A percentile compares a stretch with the other conserved stretches of the same genome.
Evolutionary conservation across 2,888 invertebrate species (phyloP).

Genomic region (Zhuqinia jingwanae): DNA sequence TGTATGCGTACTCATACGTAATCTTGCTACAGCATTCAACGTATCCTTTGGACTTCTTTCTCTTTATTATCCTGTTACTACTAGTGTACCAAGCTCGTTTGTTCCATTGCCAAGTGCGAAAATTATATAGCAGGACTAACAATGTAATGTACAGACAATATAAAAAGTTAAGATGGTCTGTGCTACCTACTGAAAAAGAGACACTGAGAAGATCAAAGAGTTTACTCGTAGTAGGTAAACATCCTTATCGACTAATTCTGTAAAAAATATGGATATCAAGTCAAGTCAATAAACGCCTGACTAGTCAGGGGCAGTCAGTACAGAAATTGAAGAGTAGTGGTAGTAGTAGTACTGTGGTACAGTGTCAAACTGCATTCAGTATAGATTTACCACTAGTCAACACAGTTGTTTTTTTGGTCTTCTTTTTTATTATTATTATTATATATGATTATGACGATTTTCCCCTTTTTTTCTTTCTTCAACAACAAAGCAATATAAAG

Average conservation of each 20-base stretch:
- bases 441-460: conserved; percentile 15
- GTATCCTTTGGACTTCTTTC: neutral
- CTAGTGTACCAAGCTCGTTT: too few species aligned
- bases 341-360: too few species aligned
- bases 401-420: conserved; percentile 19
- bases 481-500: neutral
- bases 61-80: neutral
- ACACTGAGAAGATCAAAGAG: neutral
- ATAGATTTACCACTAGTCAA: too few species aligned
- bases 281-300: too few species aligned
- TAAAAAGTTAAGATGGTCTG: too few species aligned
- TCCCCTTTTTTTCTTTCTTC: neutral
- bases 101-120: too few species aligned
- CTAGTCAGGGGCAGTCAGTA: too few species aligned
- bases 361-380: too few species aligned
- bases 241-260: neutral
- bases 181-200: neutral
- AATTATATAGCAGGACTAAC: too few species aligned
- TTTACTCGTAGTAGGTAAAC: neutral
- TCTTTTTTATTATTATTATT: conserved; percentile 26
- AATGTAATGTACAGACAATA: neutral
- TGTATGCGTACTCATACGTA: conserved; percentile 6
- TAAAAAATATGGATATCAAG: conserved; percentile 9
- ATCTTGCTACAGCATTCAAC: conserved; percentile 5
- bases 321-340: too few species aligned